These are phyloP conservation scores for Orchestes rusci DNA, from an alignment of 2,888 invertebrate genomes.

Conservation along the genomic window DNA sequence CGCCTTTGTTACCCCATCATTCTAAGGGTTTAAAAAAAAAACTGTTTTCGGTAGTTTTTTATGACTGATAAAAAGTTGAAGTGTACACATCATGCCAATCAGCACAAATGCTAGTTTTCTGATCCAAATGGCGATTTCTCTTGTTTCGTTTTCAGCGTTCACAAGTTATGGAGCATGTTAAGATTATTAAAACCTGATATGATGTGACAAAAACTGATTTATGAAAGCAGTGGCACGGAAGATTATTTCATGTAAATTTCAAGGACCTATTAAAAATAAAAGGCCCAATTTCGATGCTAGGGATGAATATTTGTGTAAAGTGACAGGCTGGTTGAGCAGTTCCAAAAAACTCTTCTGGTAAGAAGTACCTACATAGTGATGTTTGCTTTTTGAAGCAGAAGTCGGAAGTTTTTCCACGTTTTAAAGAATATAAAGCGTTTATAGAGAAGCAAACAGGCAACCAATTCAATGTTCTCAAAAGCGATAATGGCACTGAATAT, in stretches of 20 bases:
- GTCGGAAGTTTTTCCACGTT: constrained; percentile 13
- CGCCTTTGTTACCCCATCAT: too few species aligned
- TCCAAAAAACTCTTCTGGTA: constrained; percentile 15
- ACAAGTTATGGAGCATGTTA: constrained; percentile 19
- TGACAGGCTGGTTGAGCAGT: constrained; percentile 4
- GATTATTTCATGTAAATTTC: constrained; percentile 14
- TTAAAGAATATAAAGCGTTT: constrained; percentile 11
- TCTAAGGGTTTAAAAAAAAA: constrained; percentile 11
- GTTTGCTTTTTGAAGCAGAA: constrained; percentile 18
- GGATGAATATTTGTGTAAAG: constrained; percentile 10
- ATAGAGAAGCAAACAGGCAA: constrained; percentile 12
- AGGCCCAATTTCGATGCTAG: constrained; percentile 1
- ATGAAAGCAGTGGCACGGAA: constrained; percentile 16
- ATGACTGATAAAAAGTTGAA: constrained; percentile 18
- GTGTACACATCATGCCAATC: constrained; percentile 9
- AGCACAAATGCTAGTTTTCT: constrained; percentile 13
- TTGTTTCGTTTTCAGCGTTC: constrained; percentile 11
- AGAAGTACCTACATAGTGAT: constrained; percentile 23
- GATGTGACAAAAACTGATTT: constrained; percentile 3
- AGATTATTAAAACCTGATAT: constrained; percentile 7
- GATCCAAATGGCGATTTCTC: constrained; percentile 10
- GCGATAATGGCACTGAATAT: constrained; percentile 19
- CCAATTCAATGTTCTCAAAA: constrained; percentile 13
- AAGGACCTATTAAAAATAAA: constrained; percentile 2
- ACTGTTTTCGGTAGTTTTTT: constrained; percentile 15